phyloP scores from a whole-genome alignment of 64 coral and sea anemone genomes.

The Porites lutea region DNA sequence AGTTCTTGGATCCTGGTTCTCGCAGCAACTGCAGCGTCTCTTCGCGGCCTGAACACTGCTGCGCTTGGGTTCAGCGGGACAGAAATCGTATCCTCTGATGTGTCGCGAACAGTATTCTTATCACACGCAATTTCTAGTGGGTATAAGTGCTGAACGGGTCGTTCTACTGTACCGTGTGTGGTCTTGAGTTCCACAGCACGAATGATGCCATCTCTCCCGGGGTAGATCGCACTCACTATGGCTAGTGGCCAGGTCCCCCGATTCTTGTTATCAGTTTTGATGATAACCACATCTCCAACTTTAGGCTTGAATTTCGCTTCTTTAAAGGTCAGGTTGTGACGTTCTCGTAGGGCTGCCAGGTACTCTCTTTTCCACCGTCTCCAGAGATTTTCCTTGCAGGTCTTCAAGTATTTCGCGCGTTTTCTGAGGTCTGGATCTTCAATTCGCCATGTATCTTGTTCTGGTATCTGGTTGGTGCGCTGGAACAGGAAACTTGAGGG shows the following conservation, averaged over 20 bases:
- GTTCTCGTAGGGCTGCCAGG: not conserved
- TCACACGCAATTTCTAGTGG: no score
- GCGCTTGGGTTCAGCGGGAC: not conserved
- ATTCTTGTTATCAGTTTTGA: constrained; percentile 3
- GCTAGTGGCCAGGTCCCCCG: constrained; percentile 12
- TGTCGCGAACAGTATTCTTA: not conserved
- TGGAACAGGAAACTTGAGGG: no score
- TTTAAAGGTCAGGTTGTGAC: not conserved
- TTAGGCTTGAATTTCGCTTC: not conserved
- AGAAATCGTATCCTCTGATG: not conserved
- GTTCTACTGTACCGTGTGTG: no score
- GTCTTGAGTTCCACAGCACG: no score
- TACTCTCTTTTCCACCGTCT: not conserved
- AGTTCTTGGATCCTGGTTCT: no score
- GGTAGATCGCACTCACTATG: not conserved
- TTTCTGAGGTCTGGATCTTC: not conserved
- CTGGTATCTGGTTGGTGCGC: no score
- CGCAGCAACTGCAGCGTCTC: no score
- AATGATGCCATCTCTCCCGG: no score
- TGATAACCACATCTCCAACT: not conserved
- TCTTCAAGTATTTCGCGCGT: not conserved
- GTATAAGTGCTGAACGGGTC: no score
- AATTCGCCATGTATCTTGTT: no score
- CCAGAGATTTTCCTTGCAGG: not conserved
- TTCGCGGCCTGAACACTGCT: no score